A percentile compares a stretch with the other conserved stretches of the same genome.
phyloP scores from a whole-genome alignment of 2,888 invertebrate genomes.

The Orthonychiurus folsomi region DNA sequence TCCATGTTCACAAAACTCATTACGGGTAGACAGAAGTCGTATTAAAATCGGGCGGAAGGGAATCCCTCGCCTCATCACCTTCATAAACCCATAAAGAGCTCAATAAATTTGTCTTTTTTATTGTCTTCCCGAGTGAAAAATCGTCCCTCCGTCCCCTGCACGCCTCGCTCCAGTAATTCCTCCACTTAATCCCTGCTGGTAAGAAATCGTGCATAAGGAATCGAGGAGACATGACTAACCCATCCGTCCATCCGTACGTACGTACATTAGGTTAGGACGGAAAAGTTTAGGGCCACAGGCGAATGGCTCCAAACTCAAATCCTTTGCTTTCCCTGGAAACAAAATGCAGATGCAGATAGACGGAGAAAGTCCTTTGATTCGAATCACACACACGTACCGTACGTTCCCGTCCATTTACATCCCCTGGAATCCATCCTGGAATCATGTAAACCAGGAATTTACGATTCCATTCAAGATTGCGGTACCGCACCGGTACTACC shows the following conservation, averaged over 20 bases:
- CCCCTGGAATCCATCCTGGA: too few relatives aligned
- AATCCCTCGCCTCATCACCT: too few relatives aligned
- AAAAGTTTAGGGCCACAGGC: too few relatives aligned
- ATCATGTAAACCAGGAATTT: too few relatives aligned
- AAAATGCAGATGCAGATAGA: too few relatives aligned
- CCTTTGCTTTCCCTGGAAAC: not conserved
- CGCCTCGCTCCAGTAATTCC: not conserved
- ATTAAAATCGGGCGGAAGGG: too few relatives aligned
- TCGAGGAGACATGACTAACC: constrained; percentile 3
- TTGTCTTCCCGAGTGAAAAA: constrained; percentile 32
- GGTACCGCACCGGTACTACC: not conserved
- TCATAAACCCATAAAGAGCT: constrained; percentile 25
- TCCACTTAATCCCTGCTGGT: constrained; percentile 16
- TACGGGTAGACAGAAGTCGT: too few relatives aligned
- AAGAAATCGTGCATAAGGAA: constrained; percentile 21
- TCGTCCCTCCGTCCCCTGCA: constrained; percentile 16
- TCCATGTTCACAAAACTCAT: not conserved
- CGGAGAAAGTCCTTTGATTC: too few relatives aligned
- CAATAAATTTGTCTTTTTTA: constrained; percentile 36
- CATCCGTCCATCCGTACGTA: too few relatives aligned
- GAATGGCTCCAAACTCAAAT: not conserved
- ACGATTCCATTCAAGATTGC: constrained; percentile 6
- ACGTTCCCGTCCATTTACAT: too few relatives aligned
- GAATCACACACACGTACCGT: too few relatives aligned
- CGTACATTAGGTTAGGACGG: too few relatives aligned